These are phyloP conservation scores for Sarotherodon lohbergeri DNA, from an alignment of 2,113 vertebrate genomes.

Conservation along the genomic window DNA sequence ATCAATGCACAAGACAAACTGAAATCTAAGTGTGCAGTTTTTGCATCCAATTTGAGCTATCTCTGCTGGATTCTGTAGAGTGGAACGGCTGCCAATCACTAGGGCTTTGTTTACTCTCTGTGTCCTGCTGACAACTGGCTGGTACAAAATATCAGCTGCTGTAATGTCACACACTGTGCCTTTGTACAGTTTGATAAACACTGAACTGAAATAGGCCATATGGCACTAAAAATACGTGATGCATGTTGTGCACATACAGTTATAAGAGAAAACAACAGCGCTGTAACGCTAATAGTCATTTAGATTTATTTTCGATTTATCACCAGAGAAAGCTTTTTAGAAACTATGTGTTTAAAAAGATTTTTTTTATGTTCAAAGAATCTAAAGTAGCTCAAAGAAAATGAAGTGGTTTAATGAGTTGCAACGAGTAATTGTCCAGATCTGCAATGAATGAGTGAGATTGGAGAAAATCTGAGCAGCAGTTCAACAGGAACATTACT, in stretches of 20 bases:
- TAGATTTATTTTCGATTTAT: neutral
- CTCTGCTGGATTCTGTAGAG: slow-evolving; percentile 29
- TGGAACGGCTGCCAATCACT: slow-evolving; percentile 47
- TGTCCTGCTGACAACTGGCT: slow-evolving; percentile 32
- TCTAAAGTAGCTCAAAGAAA: neutral
- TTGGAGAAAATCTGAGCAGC: neutral
- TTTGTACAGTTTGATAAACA: slow-evolving; percentile 3
- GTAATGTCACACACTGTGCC: slow-evolving; percentile 25
- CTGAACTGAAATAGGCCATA: neutral
- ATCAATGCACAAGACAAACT: slow-evolving; percentile 35
- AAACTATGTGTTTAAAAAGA: rapidly evolving
- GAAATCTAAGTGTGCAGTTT: slow-evolving; percentile 44
- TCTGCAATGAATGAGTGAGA: neutral
- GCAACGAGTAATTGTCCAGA: neutral
- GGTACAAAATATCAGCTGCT: slow-evolving; percentile 39
- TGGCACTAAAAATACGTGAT: neutral
- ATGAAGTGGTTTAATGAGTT: neutral
- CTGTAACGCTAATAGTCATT: neutral
- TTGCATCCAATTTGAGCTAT: slow-evolving; percentile 47
- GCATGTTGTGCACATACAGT: neutral
- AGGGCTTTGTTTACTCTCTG: slow-evolving; percentile 41
- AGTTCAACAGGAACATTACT: neutral
- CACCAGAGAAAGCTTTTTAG: neutral
- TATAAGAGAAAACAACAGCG: neutral
- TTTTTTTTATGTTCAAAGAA: neutral